A percentile compares a stretch with the other conserved stretches of the same genome.
Conservation (phyloP, 1,140 invertebrate species). For the Catajapyx aquilonaris region DNA sequence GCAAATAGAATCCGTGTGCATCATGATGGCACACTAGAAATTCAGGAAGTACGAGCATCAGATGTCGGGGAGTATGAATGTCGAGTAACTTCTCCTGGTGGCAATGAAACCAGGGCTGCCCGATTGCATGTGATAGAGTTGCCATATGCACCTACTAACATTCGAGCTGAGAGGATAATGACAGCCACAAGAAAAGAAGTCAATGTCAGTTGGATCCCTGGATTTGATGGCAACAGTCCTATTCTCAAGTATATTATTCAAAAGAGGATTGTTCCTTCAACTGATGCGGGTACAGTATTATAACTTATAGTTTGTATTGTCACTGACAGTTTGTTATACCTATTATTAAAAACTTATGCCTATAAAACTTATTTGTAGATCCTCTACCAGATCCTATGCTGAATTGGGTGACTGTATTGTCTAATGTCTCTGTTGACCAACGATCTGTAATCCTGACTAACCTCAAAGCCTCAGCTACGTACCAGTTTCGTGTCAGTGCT, state of each 20-base stretch:
- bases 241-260: constrained; percentile 86
- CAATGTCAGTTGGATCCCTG: constrained; percentile 82
- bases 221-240: constrained; percentile 92
- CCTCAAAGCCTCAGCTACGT: constrained; percentile 80
- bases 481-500: constrained; percentile 88
- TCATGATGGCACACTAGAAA: constrained; percentile 54
- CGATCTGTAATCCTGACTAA: constrained; percentile 61
- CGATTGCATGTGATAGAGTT: constrained; percentile 76
- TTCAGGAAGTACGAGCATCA: constrained; percentile 52
- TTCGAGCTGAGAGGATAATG: constrained; percentile 39
- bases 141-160: constrained; percentile 74
- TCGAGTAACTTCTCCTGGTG: constrained; percentile 62
- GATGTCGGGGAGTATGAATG: constrained; percentile 67
- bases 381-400: constrained; percentile 54
- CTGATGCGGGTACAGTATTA: neutral
- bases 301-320: too few relatives aligned
- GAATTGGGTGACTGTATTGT: constrained; percentile 73
- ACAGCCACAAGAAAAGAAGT: constrained; percentile 26
- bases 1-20: constrained; percentile 49
- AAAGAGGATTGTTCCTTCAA: constrained; percentile 51
- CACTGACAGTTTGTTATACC: neutral
- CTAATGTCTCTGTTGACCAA: constrained; percentile 58
- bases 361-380: constrained; percentile 38
- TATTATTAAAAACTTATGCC: neutral
- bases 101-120: constrained; percentile 73